Evolutionary conservation across 2,797 vertebrate species (phyloP).

Genomic region (Podargus strigoides): DNA sequence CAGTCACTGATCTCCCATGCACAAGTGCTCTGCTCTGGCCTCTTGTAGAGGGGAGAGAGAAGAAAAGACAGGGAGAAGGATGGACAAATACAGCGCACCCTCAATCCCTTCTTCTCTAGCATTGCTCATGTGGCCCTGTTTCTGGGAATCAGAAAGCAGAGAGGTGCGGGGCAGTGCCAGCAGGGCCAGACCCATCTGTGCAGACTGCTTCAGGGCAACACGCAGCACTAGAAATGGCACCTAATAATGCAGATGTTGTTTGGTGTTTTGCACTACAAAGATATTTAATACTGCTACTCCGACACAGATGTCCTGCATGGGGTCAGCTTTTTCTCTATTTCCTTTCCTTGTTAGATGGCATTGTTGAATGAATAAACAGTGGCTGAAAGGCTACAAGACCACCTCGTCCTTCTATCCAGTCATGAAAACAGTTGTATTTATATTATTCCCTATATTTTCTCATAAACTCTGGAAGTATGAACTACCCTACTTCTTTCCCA

Average conservation of each 20-base stretch:
- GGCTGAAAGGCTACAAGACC: not conserved
- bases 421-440: not conserved
- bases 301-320: not conserved
- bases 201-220: not conserved
- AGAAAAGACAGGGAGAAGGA: not conserved
- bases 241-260: not conserved
- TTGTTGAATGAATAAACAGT: not conserved
- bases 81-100: not conserved
- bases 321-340: not conserved
- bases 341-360: not conserved
- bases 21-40: not conserved
- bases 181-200: not conserved
- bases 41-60: not conserved
- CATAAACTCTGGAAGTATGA: not conserved
- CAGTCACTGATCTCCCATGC: not conserved
- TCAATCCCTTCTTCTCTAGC: not conserved
- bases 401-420: not conserved
- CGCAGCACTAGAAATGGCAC: not conserved
- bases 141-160: not conserved
- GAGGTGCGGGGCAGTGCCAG: fast-evolving
- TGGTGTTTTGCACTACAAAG: not conserved
- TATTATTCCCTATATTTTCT: not conserved
- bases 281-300: fast-evolving
- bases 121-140: fast-evolving
- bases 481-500: not conserved